Conservation (phyloP, 37 sponge, comb jelly and placozoan genomes). For the Hexactinellida sp. region DNA sequence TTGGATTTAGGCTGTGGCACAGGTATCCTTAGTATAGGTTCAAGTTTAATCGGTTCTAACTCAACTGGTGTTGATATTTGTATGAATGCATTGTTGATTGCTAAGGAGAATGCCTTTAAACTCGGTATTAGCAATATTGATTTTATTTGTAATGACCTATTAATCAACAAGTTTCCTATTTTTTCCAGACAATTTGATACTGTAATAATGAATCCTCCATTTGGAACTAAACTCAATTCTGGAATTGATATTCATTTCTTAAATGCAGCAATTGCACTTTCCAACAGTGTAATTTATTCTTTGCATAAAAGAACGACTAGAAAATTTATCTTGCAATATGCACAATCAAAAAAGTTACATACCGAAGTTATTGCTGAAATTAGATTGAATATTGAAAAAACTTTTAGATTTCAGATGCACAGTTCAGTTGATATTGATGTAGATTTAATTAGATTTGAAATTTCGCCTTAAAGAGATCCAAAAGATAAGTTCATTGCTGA, state of each 20-base stretch:
- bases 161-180: neutral
- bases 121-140: neutral
- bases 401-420: constrained; percentile 25
- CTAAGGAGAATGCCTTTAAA: constrained; percentile 23
- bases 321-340: constrained; percentile 20
- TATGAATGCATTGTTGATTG: constrained; percentile 30
- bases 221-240: constrained; percentile 54
- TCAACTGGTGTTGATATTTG: constrained; percentile 65
- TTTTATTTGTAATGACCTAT: neutral
- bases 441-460: constrained; percentile 25
- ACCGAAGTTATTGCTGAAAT: constrained; percentile 22
- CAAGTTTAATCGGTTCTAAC: constrained; percentile 24
- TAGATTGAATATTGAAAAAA: constrained; percentile 23
- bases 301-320: constrained; percentile 60
- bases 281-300: constrained; percentile 43
- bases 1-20: constrained; percentile 85
- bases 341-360: constrained; percentile 23
- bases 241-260: constrained; percentile 41
- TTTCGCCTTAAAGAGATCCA: neutral
- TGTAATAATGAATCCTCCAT: constrained; percentile 90
- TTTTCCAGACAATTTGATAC: constrained; percentile 34
- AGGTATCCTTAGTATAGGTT: constrained; percentile 67
- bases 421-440: constrained; percentile 19
- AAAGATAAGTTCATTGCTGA: too few relatives aligned
- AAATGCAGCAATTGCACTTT: constrained; percentile 32